These are phyloP conservation scores for Onychomys torridus DNA, from an alignment of 2,797 vertebrate genomes.

Conservation along the genomic window DNA sequence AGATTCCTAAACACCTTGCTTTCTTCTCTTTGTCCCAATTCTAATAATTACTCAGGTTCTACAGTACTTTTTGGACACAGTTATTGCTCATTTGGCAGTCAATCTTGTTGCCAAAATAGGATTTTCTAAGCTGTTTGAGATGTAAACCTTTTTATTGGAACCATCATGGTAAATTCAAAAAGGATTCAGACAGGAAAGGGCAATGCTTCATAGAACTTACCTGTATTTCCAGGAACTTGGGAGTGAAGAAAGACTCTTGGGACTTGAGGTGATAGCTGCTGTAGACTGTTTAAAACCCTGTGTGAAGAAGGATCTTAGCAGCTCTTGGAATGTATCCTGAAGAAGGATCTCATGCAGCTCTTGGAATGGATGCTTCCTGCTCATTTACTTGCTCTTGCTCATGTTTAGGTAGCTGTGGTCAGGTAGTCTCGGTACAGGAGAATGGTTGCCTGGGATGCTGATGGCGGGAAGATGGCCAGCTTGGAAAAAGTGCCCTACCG, in stretches of 20 bases:
- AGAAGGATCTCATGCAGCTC: not conserved
- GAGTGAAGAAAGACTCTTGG: not conserved
- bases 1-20: conserved; percentile 40
- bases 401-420: not conserved
- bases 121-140: conserved; percentile 4
- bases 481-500: not conserved
- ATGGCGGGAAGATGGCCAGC: not conserved
- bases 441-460: not conserved
- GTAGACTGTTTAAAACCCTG: not conserved
- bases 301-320: not conserved
- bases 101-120: not conserved
- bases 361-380: not conserved
- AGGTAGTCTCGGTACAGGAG: not conserved
- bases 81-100: conserved; percentile 34
- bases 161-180: not conserved
- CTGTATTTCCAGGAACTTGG: not conserved
- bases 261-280: conserved; percentile 27
- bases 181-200: not conserved
- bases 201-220: not conserved
- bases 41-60: not conserved
- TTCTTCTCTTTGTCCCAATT: conserved; percentile 40
- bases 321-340: not conserved
- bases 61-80: conserved; percentile 5
- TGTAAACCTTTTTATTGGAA: not conserved
- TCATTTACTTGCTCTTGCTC: not conserved